Base-by-base conservation (phyloP, 1,140 invertebrate species). In the Diuraphis noxia region DNA sequence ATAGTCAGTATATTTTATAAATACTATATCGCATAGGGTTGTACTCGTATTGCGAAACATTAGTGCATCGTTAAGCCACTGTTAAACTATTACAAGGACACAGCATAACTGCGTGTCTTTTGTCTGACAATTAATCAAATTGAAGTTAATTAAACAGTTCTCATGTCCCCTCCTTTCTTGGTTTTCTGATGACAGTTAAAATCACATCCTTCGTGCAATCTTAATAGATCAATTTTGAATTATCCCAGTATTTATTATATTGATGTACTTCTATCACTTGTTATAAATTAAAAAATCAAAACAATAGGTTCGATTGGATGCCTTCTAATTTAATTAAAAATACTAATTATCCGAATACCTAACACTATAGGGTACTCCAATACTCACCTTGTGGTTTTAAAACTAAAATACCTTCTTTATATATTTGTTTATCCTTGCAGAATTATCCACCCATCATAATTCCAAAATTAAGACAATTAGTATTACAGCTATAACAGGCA, bases 61-160 rank as follows among this genome's bases (percentile, higher is more conserved):
- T 85, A 43, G n/a, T n/a, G 23, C 82, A 19, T 34, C 17, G 9
- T 49, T 86, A 86, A 86, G 36, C n/a, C 8, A 9, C 34, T 34
- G 43, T 86, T 86, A 49, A 49, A 86, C 43, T 86, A 86, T 86
- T 86, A 49, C 84, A 86, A 86, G 84, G 84, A 86, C 84, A 49
- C 8, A 25, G 36, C 13, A 7, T 84, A 84, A 84, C 40, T 84
- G 84, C 43, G 84, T 49, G 43, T 49, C n/a, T 86, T 49, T 49
- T 49, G n/a, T 86, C 34, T 86, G 9, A 86, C 43, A 86, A 86
- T 86, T 86, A 86, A 49, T 49, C 30, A 49, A 86, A 86, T 86
- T 86, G 84, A 86, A 86, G 49, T 86, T 86, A 86, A 86, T 86
- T 86, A 86, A 86, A 36, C n/a, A 86, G 34, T 86, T 46, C 43